Base-by-base conservation (phyloP, 2,797 vertebrate genomes). In the Gymnocypris eckloni region DNA sequence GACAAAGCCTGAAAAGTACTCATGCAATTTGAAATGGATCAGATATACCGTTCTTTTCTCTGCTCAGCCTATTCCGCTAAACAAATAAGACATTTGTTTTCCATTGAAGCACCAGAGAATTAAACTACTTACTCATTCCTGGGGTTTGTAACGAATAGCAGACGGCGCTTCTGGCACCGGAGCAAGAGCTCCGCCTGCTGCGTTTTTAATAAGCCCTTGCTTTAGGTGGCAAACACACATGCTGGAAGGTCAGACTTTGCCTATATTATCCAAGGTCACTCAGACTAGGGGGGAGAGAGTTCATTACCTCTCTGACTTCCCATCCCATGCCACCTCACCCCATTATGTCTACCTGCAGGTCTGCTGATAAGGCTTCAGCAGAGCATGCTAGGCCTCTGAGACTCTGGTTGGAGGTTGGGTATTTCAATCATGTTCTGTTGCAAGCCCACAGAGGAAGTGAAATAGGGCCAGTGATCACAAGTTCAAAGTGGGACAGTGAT, bases 111-210 rank as follows among this genome's bases (percentile, higher is more conserved):
- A 50, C 54, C 33, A 28, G 56, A 73, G 54, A 86, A 80, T 64
- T 73, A 79, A 86, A 86, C 77, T 71, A 79, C 64, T 85, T 43
- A 43, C 15, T 85, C 54, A 79, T 79, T 72, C 67, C 39, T 43
- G 52, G 45, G 43, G n/a, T 37, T 45, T 48, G 52, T 33, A 15
- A 28, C 6, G 66, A 59, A 41, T 64, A 69, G 33, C 39, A 54
- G 73, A 66, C 33, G 3, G 61, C 2, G 73, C 81, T 76, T 91
- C 87, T 91, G 90, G 92, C 91, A 89, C 90, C 91, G 25, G 77
- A 77, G 91, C 93, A 91, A 92, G 89, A 87, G 88, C 89, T 91
- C 90, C 91, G 7, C 93, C 92, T 93, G 92, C 92, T 93, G 93
- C 88, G 89, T 88, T 90, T 94, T 91, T 92, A 93, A 94, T 93